Evolutionary conservation across 2,797 vertebrate species (phyloP).

Genomic region (Ctenochaetus hawaiiensis): DNA sequence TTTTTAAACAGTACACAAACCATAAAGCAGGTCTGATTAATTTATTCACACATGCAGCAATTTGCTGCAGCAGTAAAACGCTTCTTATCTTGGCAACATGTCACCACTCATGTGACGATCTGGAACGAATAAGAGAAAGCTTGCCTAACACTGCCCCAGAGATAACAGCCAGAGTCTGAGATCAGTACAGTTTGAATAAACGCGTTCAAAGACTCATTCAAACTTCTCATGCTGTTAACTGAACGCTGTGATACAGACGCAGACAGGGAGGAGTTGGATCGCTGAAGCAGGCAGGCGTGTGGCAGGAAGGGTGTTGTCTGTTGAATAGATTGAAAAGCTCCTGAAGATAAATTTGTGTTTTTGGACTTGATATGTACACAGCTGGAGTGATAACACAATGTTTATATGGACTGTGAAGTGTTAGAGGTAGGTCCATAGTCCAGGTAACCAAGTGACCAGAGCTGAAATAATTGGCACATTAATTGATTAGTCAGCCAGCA

Average conservation of each 20-base stretch:
- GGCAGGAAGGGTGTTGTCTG: not conserved
- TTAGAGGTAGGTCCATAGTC: not conserved
- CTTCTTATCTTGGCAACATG: not conserved
- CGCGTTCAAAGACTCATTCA: not conserved
- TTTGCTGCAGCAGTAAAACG: not conserved
- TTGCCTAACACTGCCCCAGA: not conserved
- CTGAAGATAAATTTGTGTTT: not conserved
- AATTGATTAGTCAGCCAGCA: not conserved
- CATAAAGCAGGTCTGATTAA: not conserved
- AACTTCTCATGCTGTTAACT: not conserved
- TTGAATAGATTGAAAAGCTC: not conserved
- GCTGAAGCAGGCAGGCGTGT: not conserved
- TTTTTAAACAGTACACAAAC: not conserved
- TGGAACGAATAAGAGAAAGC: not conserved
- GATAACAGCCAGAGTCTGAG: not conserved
- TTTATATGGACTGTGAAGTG: not conserved
- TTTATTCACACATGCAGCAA: not conserved
- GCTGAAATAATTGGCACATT: not conserved
- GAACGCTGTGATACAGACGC: not conserved
- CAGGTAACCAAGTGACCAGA: not conserved
- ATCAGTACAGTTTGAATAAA: not conserved
- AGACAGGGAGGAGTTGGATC: too few relatives aligned
- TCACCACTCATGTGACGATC: not conserved
- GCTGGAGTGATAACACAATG: not conserved
- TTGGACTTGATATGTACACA: not conserved